Conservation (phyloP, 2,797 vertebrate species). For the Rhincodon typus region DNA sequence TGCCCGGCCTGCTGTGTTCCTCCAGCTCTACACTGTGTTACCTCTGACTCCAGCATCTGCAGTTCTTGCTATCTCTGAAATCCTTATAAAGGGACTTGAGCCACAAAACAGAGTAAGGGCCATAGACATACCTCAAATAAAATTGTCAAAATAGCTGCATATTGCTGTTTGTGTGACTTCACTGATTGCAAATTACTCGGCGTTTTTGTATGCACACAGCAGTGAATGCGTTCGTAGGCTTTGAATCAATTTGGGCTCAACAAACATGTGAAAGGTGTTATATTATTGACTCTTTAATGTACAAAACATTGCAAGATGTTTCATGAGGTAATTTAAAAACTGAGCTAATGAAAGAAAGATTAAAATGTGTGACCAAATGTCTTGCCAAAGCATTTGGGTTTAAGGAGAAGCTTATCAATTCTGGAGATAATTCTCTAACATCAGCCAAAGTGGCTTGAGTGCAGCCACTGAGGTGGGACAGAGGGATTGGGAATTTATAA, state of each 20-base stretch:
- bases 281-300: not conserved
- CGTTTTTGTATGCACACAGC: not conserved
- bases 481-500: not conserved
- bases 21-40: no score
- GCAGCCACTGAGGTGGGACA: not conserved
- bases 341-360: not conserved
- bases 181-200: not conserved
- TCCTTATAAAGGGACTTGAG: not conserved
- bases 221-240: not conserved
- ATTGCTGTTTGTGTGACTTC: not conserved
- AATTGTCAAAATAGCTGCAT: not conserved
- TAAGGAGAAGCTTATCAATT: not conserved
- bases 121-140: not conserved
- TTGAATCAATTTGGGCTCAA: not conserved
- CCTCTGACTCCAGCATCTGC: no score
- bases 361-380: not conserved
- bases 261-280: not conserved
- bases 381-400: not conserved
- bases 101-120: no score
- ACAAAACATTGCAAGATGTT: not conserved
- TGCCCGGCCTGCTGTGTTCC: no score
- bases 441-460: not conserved
- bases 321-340: not conserved
- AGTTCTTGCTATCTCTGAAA: no score
- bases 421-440: not conserved